Evolutionary conservation across 37 sponge, comb jelly and placozoan genomes (phyloP).

Genomic region (Geodia barretti): DNA sequence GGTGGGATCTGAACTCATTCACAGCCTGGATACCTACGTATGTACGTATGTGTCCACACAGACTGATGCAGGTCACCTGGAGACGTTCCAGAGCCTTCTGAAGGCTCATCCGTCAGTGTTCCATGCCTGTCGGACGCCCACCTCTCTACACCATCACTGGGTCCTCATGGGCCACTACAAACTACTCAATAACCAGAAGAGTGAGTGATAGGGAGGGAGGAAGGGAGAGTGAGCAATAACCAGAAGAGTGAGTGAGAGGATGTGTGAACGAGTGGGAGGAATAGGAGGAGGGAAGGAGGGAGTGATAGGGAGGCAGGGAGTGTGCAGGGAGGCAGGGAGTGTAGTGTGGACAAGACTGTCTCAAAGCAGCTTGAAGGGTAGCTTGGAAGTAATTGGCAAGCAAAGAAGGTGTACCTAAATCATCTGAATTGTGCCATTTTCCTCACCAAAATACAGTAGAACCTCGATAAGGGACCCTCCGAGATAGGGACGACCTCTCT

Average conservation of each 20-base stretch:
- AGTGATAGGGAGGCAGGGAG: neutral
- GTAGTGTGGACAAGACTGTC: too few species aligned
- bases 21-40: too few species aligned
- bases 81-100: constrained; percentile 73
- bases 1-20: too few species aligned
- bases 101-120: constrained; percentile 68
- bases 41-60: constrained; percentile 16
- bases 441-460: too few species aligned
- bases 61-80: constrained; percentile 75
- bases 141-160: constrained; percentile 93
- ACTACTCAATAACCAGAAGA: constrained; percentile 86
- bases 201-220: constrained; percentile 25
- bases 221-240: neutral
- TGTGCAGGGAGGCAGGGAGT: too few species aligned
- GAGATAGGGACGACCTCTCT: too few species aligned
- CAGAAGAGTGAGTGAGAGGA: neutral
- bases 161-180: constrained; percentile 84
- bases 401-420: too few species aligned
- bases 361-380: too few species aligned
- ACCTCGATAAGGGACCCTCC: too few species aligned
- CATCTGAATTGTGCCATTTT: too few species aligned
- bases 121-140: constrained; percentile 77
- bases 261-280: neutral
- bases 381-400: too few species aligned
- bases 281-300: neutral